phyloP scores from a whole-genome alignment of 2,888 invertebrate species.

The Tiliacea citrago region DNA sequence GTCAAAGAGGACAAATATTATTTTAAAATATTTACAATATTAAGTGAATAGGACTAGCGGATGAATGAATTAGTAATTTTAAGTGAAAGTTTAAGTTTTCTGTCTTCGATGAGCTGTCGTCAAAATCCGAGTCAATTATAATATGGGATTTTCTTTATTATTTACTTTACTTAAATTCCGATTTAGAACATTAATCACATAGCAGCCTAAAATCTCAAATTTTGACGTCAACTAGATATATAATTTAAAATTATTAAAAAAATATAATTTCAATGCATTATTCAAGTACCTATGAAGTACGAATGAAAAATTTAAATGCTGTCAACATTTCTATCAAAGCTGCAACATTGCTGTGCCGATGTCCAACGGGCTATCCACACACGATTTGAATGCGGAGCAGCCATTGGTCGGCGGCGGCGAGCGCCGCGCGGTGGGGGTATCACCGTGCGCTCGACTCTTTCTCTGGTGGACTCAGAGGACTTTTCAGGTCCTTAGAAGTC shows the following conservation, averaged over 20 bases:
- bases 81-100: slow-evolving; percentile 61
- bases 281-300: slow-evolving; percentile 35
- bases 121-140: slow-evolving; percentile 35
- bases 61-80: slow-evolving; percentile 70
- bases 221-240: slow-evolving; percentile 48
- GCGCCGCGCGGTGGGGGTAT: slow-evolving; percentile 66
- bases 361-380: slow-evolving; percentile 57
- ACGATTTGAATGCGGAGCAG: slow-evolving; percentile 64
- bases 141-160: not conserved
- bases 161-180: slow-evolving; percentile 21
- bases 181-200: slow-evolving; percentile 42
- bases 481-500: slow-evolving; percentile 60
- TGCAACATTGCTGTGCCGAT: slow-evolving; percentile 42
- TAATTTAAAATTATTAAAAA: slow-evolving; percentile 62
- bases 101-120: slow-evolving; percentile 18
- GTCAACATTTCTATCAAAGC: slow-evolving; percentile 44
- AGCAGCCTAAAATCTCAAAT: slow-evolving; percentile 51
- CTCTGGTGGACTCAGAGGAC: slow-evolving; percentile 29
- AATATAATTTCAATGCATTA: slow-evolving; percentile 61
- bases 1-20: slow-evolving; percentile 72
- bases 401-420: slow-evolving; percentile 64
- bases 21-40: slow-evolving; percentile 65
- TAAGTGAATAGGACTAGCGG: slow-evolving; percentile 74
- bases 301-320: slow-evolving; percentile 46
- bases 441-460: slow-evolving; percentile 63